These are phyloP conservation scores for Frankliniella fusca DNA, from an alignment of 2,888 invertebrate species.

Conservation along the genomic window DNA sequence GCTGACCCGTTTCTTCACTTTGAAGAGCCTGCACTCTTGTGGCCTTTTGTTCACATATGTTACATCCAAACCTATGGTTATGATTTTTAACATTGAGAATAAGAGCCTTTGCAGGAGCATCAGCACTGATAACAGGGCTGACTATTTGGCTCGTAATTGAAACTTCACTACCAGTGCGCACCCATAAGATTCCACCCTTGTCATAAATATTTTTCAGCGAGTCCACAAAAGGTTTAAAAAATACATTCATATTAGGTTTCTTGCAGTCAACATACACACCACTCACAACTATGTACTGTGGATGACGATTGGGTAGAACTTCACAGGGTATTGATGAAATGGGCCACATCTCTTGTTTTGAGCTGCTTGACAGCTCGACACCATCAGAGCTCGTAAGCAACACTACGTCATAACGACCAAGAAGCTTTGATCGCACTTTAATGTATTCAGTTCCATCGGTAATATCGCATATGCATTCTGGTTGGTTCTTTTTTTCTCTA, in stretches of 20 bases:
- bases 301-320: background rate
- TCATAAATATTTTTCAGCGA: background rate
- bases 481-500: background rate
- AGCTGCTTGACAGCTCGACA: background rate
- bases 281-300: background rate
- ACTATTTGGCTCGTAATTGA: background rate
- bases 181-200: background rate
- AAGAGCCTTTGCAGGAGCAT: background rate
- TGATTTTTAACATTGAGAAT: background rate
- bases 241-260: background rate
- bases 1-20: background rate
- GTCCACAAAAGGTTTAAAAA: background rate
- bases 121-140: background rate
- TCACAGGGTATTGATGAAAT: background rate
- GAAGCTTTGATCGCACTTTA: background rate
- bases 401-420: background rate
- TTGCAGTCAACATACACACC: background rate
- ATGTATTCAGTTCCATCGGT: background rate
- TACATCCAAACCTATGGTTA: slow-evolving; percentile 6
- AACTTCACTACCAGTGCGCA: background rate
- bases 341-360: background rate
- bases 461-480: background rate
- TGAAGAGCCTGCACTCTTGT: background rate
- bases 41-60: background rate
- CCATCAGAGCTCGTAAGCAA: background rate